Evolutionary conservation across 2,113 vertebrate species (phyloP).

Genomic region (Chloebia gouldiae): DNA sequence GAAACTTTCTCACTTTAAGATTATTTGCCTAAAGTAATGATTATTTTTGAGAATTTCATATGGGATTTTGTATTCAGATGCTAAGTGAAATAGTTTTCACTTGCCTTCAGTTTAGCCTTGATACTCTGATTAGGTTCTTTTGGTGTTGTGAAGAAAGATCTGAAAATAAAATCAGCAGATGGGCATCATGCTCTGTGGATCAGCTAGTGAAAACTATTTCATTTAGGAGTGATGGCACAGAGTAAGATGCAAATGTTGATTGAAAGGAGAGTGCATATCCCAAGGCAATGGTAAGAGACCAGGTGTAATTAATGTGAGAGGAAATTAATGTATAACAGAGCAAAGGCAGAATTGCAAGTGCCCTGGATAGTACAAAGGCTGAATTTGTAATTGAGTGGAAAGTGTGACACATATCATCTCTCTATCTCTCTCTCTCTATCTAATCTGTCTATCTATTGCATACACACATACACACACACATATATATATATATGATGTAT

Average conservation of each 20-base stretch:
- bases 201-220: not conserved
- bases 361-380: not conserved
- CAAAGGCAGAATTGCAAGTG: not conserved
- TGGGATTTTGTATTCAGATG: not conserved
- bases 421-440: not conserved
- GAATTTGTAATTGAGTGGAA: not conserved
- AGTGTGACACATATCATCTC: not conserved
- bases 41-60: not conserved
- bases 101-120: not conserved
- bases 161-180: not conserved
- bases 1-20: not conserved
- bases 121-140: not conserved
- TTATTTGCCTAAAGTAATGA: not conserved
- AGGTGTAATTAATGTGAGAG: not conserved
- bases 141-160: not conserved
- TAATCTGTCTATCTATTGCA: not conserved
- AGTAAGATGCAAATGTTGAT: not conserved
- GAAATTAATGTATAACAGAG: not conserved
- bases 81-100: not conserved
- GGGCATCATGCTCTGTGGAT: not conserved
- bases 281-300: not conserved
- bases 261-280: not conserved
- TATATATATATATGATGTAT: not conserved
- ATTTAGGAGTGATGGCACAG: not conserved
- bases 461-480: rapidly evolving